A percentile compares a stretch with the other conserved stretches of the same genome.
Conservation (phyloP, 2,797 vertebrate genomes). For the Pseudochromis fuscus region DNA sequence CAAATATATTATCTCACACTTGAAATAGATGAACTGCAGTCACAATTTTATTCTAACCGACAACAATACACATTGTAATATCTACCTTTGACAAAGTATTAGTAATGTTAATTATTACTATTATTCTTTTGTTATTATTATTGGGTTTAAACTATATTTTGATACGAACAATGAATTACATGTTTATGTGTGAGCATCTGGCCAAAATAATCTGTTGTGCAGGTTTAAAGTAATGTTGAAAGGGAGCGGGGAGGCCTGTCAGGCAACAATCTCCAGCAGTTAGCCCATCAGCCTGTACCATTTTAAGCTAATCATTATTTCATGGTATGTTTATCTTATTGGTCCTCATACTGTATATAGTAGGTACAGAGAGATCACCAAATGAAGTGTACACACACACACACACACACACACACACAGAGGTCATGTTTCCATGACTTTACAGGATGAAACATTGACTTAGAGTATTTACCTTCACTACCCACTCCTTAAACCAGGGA, state of each 20-base stretch:
- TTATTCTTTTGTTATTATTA: no score
- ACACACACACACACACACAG: not conserved
- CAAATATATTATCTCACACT: constrained; percentile 4
- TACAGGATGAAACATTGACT: no score
- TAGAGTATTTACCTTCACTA: no score
- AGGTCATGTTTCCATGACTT: no score
- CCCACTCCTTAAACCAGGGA: no score
- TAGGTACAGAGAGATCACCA: not conserved
- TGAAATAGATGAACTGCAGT: constrained; percentile 1
- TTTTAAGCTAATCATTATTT: no score
- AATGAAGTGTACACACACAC: not conserved
- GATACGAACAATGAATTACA: not conserved
- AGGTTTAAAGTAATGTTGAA: not conserved
- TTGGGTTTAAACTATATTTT: not conserved
- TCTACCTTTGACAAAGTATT: not conserved
- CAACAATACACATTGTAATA: not conserved
- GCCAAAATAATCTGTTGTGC: not conserved
- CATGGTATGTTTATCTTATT: not conserved
- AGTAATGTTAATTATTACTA: not conserved
- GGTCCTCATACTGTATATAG: not conserved
- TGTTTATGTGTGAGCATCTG: not conserved
- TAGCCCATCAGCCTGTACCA: no score
- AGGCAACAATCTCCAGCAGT: no score
- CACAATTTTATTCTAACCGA: not conserved
- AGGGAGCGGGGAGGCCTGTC: no score